A percentile compares a stretch with the other conserved stretches of the same genome.
Evolutionary conservation across 2,797 vertebrate species (phyloP).

Genomic region (Tinamus major): DNA sequence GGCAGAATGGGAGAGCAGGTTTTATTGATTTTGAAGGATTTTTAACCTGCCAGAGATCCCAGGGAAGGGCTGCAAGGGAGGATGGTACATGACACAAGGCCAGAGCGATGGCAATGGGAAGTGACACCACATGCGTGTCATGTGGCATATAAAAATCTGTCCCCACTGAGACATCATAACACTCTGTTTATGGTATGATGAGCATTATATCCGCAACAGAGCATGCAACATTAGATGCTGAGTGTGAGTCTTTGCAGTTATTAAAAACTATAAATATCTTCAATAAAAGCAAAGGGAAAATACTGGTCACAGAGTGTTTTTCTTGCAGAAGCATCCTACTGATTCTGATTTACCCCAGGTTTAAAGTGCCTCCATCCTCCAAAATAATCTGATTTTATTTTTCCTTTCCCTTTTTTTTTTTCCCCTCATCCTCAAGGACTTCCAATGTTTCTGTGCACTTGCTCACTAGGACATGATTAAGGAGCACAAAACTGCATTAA

Average conservation of each 20-base stretch:
- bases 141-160: background rate
- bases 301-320: background rate
- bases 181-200: background rate
- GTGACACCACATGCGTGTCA: background rate
- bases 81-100: accelerated
- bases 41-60: background rate
- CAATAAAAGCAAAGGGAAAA: background rate
- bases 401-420: background rate
- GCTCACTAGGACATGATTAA: background rate
- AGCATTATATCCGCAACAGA: background rate
- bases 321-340: background rate
- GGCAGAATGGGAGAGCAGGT: background rate
- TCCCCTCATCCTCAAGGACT: background rate
- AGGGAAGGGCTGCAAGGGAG: accelerated
- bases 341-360: background rate
- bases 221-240: background rate
- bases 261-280: conserved; percentile 50
- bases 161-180: background rate
- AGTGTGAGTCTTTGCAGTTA: background rate
- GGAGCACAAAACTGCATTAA: background rate
- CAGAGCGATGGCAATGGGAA: background rate
- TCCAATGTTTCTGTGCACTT: background rate
- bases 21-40: background rate
- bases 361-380: background rate
- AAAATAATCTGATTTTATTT: background rate